Conservation (phyloP, 2,113 vertebrate genomes). For the Periophthalmus modestus region DNA sequence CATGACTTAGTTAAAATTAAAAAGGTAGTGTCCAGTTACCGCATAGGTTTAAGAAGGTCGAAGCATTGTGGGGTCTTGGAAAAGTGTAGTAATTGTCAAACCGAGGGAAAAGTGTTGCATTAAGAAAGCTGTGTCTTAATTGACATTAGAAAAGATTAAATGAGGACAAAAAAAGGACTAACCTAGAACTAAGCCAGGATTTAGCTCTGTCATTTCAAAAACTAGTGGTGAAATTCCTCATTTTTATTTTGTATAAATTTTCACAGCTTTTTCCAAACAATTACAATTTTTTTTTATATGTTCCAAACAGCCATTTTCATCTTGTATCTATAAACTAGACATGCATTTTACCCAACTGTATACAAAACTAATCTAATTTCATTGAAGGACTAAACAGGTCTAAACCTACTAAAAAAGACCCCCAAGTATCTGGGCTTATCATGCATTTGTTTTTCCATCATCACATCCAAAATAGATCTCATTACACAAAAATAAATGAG, state of each 20-base stretch:
- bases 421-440: neutral
- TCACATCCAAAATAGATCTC: slow-evolving; percentile 31
- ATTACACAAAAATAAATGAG: slow-evolving; percentile 17
- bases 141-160: neutral
- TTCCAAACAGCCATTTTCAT: too few species aligned
- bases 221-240: too few species aligned
- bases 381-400: neutral
- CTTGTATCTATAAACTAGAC: neutral
- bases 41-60: neutral
- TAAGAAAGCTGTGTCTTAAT: neutral
- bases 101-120: neutral
- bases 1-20: slow-evolving; percentile 10
- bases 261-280: too few species aligned
- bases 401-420: neutral
- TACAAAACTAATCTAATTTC: neutral
- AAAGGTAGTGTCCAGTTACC: slow-evolving; percentile 6
- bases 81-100: neutral
- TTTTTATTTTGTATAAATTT: too few species aligned
- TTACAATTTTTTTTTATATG: too few species aligned
- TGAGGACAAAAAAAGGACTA: neutral
- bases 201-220: too few species aligned
- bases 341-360: neutral
- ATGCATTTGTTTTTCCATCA: slow-evolving; percentile 10
- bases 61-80: neutral
- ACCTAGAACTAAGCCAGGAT: neutral